Conservation (phyloP, 2,113 vertebrate species). For the Vicugna pacos region DNA sequence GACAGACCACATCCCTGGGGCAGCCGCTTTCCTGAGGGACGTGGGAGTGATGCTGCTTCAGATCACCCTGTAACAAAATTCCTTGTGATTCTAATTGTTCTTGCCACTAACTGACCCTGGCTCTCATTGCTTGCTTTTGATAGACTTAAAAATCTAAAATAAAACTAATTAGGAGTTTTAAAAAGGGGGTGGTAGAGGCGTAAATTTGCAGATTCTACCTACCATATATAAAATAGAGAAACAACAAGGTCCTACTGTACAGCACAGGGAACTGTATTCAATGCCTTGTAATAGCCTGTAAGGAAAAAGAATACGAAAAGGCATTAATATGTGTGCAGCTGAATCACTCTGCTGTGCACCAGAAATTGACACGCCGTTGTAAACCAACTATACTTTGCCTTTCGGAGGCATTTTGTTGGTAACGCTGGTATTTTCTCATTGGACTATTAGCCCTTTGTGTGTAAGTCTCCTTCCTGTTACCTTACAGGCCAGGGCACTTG, state of each 20-base stretch:
- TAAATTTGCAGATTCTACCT: too few relatives aligned
- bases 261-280: too few relatives aligned
- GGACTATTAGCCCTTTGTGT: background rate
- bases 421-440: background rate
- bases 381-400: background rate
- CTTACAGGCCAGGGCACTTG: background rate
- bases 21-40: background rate
- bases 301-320: too few relatives aligned
- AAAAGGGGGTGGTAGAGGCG: background rate
- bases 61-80: background rate
- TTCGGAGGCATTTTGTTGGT: background rate
- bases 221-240: too few relatives aligned
- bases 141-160: background rate
- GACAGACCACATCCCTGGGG: background rate
- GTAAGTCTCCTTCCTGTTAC: background rate
- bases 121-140: background rate
- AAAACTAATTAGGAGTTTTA: background rate
- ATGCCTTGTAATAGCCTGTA: too few relatives aligned
- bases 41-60: background rate
- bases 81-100: background rate
- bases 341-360: too few relatives aligned
- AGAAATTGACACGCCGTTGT: background rate
- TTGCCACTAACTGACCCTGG: background rate
- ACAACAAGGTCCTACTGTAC: too few relatives aligned
- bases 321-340: too few relatives aligned